Percentiles rank a stretch among this genome's conserved stretches.
phyloP scores from a whole-genome alignment of 2,113 vertebrate genomes.

The Anarrhichthys ocellatus region DNA sequence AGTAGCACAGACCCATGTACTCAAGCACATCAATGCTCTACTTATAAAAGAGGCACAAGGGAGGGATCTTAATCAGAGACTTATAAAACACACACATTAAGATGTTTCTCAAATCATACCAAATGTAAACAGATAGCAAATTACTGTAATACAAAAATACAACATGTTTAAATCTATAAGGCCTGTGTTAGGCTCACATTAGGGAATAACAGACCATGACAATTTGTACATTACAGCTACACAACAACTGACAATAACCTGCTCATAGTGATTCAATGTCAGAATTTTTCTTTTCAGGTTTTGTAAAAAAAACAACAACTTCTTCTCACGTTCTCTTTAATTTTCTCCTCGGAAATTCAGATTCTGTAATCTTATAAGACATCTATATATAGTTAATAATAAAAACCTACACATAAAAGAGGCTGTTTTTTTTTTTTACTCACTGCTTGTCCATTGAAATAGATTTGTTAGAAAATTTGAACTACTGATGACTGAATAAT shows the following conservation, averaged over 20 bases:
- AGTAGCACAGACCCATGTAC: slow-evolving; percentile 83
- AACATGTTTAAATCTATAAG: slow-evolving; percentile 89
- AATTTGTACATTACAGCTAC: slow-evolving; percentile 80
- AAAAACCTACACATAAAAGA: slow-evolving; percentile 76
- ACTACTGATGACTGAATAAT: slow-evolving; percentile 39
- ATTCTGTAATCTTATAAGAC: slow-evolving; percentile 74
- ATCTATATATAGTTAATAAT: slow-evolving; percentile 73
- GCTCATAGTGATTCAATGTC: slow-evolving; percentile 76
- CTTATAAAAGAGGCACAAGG: slow-evolving; percentile 87
- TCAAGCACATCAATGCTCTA: slow-evolving; percentile 84
- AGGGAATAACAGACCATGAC: slow-evolving; percentile 79
- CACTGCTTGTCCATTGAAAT: slow-evolving; percentile 69
- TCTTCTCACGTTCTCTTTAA: slow-evolving; percentile 83
- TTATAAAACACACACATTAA: slow-evolving; percentile 82
- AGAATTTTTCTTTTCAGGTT: slow-evolving; percentile 85
- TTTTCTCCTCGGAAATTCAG: slow-evolving; percentile 81
- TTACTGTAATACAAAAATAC: slow-evolving; percentile 94
- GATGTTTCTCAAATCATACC: slow-evolving; percentile 84
- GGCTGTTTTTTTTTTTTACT: slow-evolving; percentile 64
- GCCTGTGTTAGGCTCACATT: slow-evolving; percentile 83
- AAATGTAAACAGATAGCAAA: slow-evolving; percentile 88
- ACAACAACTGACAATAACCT: slow-evolving; percentile 79
- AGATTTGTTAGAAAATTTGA: slow-evolving; percentile 55
- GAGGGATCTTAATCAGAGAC: slow-evolving; percentile 82
- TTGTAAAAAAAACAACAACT: slow-evolving; percentile 74